Evolutionary conservation across 2,113 vertebrate genomes (phyloP).

Genomic region (Rhineura floridana): DNA sequence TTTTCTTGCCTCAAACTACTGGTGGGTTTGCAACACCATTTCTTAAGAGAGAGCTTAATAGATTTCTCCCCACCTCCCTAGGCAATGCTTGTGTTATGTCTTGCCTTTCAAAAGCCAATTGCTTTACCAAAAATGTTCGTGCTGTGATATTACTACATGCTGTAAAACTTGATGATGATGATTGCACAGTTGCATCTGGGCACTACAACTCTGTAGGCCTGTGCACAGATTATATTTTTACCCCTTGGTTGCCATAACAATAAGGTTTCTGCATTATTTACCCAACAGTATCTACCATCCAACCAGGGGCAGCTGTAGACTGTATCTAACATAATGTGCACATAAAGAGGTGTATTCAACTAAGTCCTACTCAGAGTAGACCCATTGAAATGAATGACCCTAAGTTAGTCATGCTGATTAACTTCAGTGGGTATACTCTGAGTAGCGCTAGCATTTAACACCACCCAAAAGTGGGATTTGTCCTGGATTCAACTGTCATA

Average conservation of each 20-base stretch:
- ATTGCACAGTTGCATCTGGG: slow-evolving; percentile 17
- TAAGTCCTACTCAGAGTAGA: too few species aligned
- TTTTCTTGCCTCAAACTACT: neutral
- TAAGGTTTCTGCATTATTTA: too few species aligned
- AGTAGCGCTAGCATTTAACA: too few species aligned
- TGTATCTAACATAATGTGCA: neutral
- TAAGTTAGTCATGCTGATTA: too few species aligned
- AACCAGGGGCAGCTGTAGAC: neutral
- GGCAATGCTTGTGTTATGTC: slow-evolving; percentile 7
- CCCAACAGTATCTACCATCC: neutral
- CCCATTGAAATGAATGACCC: too few species aligned
- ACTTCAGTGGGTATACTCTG: too few species aligned
- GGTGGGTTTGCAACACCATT: neutral
- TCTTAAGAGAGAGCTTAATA: slow-evolving; percentile 13
- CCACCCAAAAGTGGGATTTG: neutral
- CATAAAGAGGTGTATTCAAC: too few species aligned
- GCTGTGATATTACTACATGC: neutral
- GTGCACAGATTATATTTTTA: slow-evolving; percentile 2
- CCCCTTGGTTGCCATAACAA: neutral
- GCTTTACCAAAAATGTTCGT: slow-evolving; percentile 11
- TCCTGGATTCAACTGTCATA: neutral
- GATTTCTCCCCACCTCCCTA: neutral
- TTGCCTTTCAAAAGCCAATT: neutral
- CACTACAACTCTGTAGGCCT: neutral
- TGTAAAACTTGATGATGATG: neutral